Percentiles rank a stretch among this genome's conserved stretches.
Evolutionary conservation across 2,797 vertebrate species (phyloP).

Genomic region (Hozukius guyotensis): DNA sequence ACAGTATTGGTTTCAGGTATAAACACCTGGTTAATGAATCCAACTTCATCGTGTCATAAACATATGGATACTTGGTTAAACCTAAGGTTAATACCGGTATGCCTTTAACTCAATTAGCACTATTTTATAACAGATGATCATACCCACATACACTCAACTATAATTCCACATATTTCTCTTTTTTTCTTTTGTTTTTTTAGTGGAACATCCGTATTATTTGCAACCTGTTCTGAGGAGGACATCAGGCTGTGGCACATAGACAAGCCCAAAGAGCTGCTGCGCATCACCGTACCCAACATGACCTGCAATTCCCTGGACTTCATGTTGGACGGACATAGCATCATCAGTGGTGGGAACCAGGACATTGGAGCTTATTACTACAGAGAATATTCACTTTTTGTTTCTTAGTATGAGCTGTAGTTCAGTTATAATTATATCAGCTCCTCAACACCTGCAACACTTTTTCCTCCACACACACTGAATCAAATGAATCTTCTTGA

Average conservation of each 20-base stretch:
- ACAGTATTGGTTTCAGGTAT: background rate
- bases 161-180: background rate
- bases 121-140: background rate
- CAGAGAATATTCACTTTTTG: background rate
- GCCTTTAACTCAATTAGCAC: background rate
- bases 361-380: background rate
- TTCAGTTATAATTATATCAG: background rate
- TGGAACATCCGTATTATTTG: conserved; percentile 88
- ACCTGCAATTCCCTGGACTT: conserved; percentile 88
- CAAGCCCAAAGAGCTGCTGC: conserved; percentile 86
- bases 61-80: background rate
- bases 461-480: background rate
- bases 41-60: background rate
- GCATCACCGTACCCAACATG: conserved; percentile 87
- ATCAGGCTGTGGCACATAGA: conserved; percentile 89
- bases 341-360: conserved; percentile 88
- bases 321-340: conserved; percentile 87
- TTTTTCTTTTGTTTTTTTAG: conserved; percentile 68
- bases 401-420: background rate
- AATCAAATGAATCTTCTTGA: background rate
- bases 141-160: background rate
- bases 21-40: background rate
- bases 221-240: conserved; percentile 88
- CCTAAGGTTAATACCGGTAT: background rate
- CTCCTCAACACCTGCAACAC: background rate